Evolutionary conservation across 2,888 invertebrate species (phyloP).

Genomic region (Calephelis perditalis): DNA sequence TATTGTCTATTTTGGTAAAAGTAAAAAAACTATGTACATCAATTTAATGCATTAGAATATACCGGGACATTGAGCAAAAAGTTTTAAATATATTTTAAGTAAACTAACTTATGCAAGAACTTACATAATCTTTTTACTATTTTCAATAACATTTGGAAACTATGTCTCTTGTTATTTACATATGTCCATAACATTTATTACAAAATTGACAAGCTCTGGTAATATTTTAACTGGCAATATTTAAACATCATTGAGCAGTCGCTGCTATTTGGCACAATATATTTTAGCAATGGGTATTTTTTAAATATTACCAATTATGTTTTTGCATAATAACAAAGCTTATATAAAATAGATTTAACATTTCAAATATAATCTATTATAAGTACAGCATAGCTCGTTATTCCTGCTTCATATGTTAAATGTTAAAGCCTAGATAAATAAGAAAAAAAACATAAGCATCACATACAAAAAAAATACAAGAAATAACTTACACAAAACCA

Average conservation of each 20-base stretch:
- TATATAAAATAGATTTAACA: slow-evolving; percentile 26
- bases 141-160: slow-evolving; percentile 29
- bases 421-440: slow-evolving; percentile 42
- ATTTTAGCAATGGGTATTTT: slow-evolving; percentile 3
- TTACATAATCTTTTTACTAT: slow-evolving; percentile 33
- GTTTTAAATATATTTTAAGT: neutral
- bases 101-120: slow-evolving; percentile 11
- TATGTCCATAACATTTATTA: slow-evolving; percentile 23
- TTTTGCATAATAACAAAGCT: slow-evolving; percentile 55
- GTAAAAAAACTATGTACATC: neutral
- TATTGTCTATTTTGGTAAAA: neutral
- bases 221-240: slow-evolving; percentile 23
- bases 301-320: slow-evolving; percentile 14
- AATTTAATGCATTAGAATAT: neutral
- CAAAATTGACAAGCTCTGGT: slow-evolving; percentile 27
- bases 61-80: slow-evolving; percentile 1
- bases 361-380: slow-evolving; percentile 33
- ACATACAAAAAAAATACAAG: slow-evolving; percentile 44
- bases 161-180: slow-evolving; percentile 10
- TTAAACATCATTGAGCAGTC: slow-evolving; percentile 4
- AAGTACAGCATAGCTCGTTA: slow-evolving; percentile 41
- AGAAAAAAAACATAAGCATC: slow-evolving; percentile 48
- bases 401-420: slow-evolving; percentile 35
- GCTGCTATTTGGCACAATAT: slow-evolving; percentile 28
- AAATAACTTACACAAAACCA: slow-evolving; percentile 56